Evolutionary conservation across 2,113 vertebrate genomes (phyloP).

Genomic region (Chamaetylas fuelleborni): DNA sequence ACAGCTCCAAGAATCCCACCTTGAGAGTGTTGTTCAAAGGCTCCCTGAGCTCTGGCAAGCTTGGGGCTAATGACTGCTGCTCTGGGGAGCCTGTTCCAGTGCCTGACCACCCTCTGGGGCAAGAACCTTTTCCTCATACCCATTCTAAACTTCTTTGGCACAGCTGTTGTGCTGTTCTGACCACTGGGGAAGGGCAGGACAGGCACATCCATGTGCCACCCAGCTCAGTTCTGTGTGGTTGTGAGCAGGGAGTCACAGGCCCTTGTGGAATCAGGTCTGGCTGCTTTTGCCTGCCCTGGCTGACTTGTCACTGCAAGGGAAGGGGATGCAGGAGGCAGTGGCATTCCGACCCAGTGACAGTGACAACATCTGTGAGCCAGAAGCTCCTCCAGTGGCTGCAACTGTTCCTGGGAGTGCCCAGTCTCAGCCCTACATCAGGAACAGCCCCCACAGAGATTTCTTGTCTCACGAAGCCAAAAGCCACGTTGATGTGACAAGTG

Average conservation of each 20-base stretch:
- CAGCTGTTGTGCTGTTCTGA: neutral
- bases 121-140: neutral
- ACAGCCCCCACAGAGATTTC: neutral
- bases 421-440: neutral
- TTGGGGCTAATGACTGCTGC: neutral
- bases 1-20: neutral
- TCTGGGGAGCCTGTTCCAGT: neutral
- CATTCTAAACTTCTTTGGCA: neutral
- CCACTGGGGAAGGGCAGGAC: neutral
- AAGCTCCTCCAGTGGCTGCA: neutral
- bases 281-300: neutral
- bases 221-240: too few species aligned
- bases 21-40: neutral
- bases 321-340: neutral
- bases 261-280: neutral
- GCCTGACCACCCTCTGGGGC: neutral
- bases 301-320: neutral
- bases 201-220: fast-evolving
- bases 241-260: neutral
- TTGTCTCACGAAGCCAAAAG: neutral
- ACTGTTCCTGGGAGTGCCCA: neutral
- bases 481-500: neutral
- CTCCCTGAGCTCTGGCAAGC: neutral
- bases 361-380: slow-evolving; percentile 5
- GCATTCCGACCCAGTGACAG: neutral